phyloP scores from a whole-genome alignment of 2,888 invertebrate genomes.

The Mongoloraphidia duomilia region DNA sequence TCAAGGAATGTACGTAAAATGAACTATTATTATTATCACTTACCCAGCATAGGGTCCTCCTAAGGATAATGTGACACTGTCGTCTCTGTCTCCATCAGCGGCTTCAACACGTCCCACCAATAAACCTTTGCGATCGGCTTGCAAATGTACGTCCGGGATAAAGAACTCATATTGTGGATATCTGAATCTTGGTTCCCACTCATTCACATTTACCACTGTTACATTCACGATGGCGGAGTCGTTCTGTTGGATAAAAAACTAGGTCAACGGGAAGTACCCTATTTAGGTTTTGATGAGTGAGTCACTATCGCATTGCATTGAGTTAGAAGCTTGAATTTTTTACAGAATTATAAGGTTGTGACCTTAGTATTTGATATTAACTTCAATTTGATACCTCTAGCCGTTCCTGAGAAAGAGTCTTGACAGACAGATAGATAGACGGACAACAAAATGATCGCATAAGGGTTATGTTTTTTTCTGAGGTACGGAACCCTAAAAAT shows the following conservation, averaged over 20 bases:
- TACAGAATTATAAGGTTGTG: no score
- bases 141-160: conserved; percentile 25
- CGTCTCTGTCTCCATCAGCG: conserved; percentile 74
- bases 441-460: no score
- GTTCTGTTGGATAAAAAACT: conserved; percentile 39
- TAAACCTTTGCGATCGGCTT: conserved; percentile 10
- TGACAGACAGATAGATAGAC: no score
- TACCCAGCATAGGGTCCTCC: conserved; percentile 55
- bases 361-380: no score
- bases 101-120: conserved; percentile 58
- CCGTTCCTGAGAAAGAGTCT: no score
- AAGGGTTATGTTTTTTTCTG: no score
- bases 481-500: no score
- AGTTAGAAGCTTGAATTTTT: no score
- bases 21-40: conserved; percentile 5
- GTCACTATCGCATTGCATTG: no score
- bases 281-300: no score
- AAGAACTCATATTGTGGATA: conserved; percentile 78
- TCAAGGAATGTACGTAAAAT: not conserved
- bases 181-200: conserved; percentile 85
- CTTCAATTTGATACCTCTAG: no score
- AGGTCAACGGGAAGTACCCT: no score
- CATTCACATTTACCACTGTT: conserved; percentile 74
- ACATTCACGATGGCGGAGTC: conserved; percentile 72
- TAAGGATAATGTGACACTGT: conserved; percentile 56